Base-by-base conservation (phyloP, 2,113 vertebrate genomes). In the Phrynocephalus versicolor region DNA sequence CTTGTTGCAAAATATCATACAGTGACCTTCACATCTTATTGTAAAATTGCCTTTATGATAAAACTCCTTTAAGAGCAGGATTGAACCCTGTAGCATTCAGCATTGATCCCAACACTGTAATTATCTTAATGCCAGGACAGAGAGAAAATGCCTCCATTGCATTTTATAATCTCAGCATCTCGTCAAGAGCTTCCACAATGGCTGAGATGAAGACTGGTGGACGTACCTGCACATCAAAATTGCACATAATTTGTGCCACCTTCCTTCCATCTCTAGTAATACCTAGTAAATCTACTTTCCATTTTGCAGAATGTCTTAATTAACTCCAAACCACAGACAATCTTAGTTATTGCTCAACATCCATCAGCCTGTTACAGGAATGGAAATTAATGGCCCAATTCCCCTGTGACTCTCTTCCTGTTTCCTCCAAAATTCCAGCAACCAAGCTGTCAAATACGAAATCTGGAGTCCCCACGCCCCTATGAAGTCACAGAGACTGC, bases 381-480 rank as follows among this genome's bases (percentile, higher is more conserved):
- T 57, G 21, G 45, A 75, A 84, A 39, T 6, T 58, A 33, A 69
- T 16, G 30, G 37, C 25, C 41, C 51, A 73, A 83, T 18, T 39
- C 27, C 30, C 35, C 69, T 33, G 39, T 21, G 2, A 0, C 27
- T n/a, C 2, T 27, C 0, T 1, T 57, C 80, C 2, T 81, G 33
- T 2, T 0, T 6, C 39, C 67, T 35, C 55, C 33, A 72, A 79
- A 35, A 73, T 73, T 73, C 69, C 89, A 71, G 84, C n/a, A 70
- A 21, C 62, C 62, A 62, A 85, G 33, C 2, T 25, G 27, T n/a
- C 78, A n/a, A 45, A 51, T 8, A 27, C 6, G 64, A 79, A 86
- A 74, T n/a, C 78, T 64, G 78, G 88, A 88, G 88, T 35, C 91
- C 86, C 82, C 89, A 27, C 82, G 85, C 84, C 89, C 39, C 14